Conservation (phyloP, 1,140 invertebrate species). For the Colletes gigas region DNA sequence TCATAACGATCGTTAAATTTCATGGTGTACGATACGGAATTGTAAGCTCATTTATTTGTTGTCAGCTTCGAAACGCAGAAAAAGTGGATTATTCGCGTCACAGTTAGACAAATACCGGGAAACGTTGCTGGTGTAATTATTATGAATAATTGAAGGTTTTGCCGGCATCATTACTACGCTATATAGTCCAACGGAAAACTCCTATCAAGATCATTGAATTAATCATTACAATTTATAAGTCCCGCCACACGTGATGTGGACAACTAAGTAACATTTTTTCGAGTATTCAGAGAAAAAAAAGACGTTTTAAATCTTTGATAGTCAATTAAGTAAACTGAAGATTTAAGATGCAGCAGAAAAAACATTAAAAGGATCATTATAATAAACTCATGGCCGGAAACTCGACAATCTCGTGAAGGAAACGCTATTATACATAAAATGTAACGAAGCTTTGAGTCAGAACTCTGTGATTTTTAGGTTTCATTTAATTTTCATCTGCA, state of each 20-base stretch:
- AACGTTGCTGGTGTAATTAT: neutral
- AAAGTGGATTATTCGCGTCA: neutral
- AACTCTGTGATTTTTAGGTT: neutral
- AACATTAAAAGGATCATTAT: neutral
- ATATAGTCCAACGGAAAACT: neutral
- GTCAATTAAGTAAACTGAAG: too few relatives aligned
- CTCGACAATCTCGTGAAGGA: neutral
- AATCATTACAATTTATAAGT: constrained; percentile 4
- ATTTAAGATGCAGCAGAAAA: neutral
- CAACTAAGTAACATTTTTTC: neutral
- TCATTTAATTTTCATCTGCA: neutral
- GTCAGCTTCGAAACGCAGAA: neutral
- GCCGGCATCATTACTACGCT: neutral
- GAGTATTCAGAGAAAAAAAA: neutral
- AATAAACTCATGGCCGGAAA: neutral
- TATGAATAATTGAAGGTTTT: neutral
- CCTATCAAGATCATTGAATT: too few relatives aligned
- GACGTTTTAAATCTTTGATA: neutral
- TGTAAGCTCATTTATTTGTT: too few relatives aligned
- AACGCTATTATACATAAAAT: too few relatives aligned
- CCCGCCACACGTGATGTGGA: neutral
- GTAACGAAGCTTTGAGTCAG: neutral
- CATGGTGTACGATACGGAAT: too few relatives aligned
- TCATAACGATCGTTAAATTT: neutral
- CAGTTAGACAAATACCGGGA: neutral